Evolutionary conservation across 2,888 invertebrate genomes (phyloP).

Genomic region (Creontiades dilutus): DNA sequence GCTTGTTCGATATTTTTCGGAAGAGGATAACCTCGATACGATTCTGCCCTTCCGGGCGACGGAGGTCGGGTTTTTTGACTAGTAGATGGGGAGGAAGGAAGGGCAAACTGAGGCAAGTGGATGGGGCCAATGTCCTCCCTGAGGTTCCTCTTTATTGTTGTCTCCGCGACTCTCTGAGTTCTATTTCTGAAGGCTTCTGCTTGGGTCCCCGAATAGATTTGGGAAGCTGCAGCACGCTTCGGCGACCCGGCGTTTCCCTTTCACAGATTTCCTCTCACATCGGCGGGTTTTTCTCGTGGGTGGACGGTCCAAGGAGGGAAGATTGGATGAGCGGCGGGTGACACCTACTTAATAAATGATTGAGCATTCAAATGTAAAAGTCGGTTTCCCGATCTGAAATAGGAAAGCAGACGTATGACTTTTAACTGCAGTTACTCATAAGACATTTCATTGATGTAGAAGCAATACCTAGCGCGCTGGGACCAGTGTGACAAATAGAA

Average conservation of each 20-base stretch:
- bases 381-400: too few relatives aligned
- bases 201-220: conserved; percentile 35
- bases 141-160: conserved; percentile 36
- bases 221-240: conserved; percentile 21
- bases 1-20: too few relatives aligned
- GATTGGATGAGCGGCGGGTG: background rate
- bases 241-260: conserved; percentile 7
- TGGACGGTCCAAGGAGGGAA: background rate
- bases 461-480: too few relatives aligned
- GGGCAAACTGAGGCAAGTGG: conserved; percentile 27
- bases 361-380: too few relatives aligned
- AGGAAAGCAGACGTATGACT: too few relatives aligned
- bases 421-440: too few relatives aligned
- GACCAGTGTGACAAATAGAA: too few relatives aligned
- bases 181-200: conserved; percentile 35
- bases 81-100: conserved; percentile 10
- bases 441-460: too few relatives aligned
- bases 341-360: too few relatives aligned
- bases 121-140: background rate
- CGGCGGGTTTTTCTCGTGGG: background rate
- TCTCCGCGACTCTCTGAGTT: conserved; percentile 38
- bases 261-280: conserved; percentile 11
- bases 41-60: background rate
- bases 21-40: background rate
- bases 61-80: conserved; percentile 4